Percentiles rank a stretch among this genome's conserved stretches.
Conservation (phyloP, 2,113 vertebrate genomes). For the Chiloscyllium plagiosum region DNA sequence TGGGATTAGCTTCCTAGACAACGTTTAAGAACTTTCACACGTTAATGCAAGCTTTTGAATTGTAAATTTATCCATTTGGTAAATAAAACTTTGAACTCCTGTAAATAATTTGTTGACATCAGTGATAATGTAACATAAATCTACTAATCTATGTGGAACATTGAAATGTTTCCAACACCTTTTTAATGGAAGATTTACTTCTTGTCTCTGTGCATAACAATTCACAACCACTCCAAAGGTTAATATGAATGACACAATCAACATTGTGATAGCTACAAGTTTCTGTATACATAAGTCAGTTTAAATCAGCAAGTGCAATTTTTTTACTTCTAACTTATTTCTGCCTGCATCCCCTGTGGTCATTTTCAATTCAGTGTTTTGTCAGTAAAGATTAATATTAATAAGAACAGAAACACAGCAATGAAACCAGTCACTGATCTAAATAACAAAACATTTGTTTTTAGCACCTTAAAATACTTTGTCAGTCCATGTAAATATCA, state of each 20-base stretch:
- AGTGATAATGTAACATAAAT: not conserved
- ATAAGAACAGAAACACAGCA: not conserved
- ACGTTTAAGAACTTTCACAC: not conserved
- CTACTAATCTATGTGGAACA: not conserved
- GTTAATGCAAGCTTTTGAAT: not conserved
- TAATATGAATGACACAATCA: not conserved
- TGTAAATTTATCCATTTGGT: not conserved
- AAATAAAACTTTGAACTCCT: not conserved
- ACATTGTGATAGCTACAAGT: too few relatives aligned
- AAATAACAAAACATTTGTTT: not conserved
- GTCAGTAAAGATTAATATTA: not conserved
- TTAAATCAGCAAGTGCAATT: not conserved
- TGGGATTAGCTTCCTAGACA: not conserved
- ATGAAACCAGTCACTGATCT: not conserved
- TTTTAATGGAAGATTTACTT: not conserved
- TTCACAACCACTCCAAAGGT: not conserved
- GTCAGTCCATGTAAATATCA: not conserved
- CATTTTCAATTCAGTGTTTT: not conserved
- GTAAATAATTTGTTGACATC: not conserved
- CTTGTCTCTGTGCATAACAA: not conserved
- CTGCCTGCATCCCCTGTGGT: not conserved
- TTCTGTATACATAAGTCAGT: not conserved
- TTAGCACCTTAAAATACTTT: not conserved
- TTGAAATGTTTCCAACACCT: not conserved
- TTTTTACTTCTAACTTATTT: not conserved